Percentiles rank a stretch among this genome's conserved stretches.
Conservation (phyloP, 2,113 vertebrate genomes). For the Excalfactoria chinensis region DNA sequence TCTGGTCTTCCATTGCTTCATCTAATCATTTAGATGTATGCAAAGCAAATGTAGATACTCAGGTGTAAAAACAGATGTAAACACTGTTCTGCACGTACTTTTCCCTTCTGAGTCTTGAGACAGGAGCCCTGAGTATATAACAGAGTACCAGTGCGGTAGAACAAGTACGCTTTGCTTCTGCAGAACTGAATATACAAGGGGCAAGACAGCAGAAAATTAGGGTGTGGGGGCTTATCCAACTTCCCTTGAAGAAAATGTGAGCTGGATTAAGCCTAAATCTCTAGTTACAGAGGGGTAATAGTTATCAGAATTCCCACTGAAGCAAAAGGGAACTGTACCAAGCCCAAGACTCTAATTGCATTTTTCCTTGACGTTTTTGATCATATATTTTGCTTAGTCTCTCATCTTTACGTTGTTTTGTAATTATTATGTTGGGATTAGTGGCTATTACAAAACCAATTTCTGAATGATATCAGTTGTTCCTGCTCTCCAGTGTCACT, state of each 20-base stretch:
- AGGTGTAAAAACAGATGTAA: not conserved
- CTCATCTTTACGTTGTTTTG: constrained; percentile 39
- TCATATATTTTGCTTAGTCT: constrained; percentile 64
- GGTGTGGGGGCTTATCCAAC: constrained; percentile 18
- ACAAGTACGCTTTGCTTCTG: not conserved
- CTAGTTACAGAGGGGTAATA: constrained; percentile 56
- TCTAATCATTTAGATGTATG: not conserved
- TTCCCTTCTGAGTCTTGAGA: not conserved
- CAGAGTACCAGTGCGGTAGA: not conserved
- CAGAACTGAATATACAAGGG: not conserved
- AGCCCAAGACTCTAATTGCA: constrained; percentile 47
- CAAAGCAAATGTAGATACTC: not conserved
- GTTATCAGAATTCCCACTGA: constrained; percentile 40
- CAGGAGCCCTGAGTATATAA: not conserved
- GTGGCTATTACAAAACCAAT: constrained; percentile 37
- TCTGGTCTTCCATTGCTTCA: not conserved
- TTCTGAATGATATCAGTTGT: constrained; percentile 21
- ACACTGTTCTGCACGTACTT: not conserved
- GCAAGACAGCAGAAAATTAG: constrained; percentile 44
- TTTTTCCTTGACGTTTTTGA: constrained; percentile 55
- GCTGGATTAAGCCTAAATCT: constrained; percentile 57
- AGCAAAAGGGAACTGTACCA: constrained; percentile 50
- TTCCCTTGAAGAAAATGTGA: constrained; percentile 23
- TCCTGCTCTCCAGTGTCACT: not conserved
- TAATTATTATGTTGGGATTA: constrained; percentile 56